Evolutionary conservation across 2,888 invertebrate species (phyloP).

Genomic region (Diaperis boleti): DNA sequence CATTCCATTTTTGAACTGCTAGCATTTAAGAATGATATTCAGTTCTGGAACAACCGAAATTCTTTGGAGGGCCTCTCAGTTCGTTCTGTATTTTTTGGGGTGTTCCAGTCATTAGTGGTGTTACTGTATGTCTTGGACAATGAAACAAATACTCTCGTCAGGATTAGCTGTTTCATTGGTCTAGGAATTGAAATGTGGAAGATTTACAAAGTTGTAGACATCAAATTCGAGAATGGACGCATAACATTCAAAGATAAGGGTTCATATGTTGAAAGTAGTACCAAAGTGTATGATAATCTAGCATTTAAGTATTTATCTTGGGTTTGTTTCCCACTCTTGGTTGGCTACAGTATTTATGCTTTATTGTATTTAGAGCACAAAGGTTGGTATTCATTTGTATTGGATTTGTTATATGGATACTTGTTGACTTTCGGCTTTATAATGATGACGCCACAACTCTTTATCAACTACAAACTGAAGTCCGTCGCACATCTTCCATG

Average conservation of each 20-base stretch:
- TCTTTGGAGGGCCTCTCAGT: slow-evolving; percentile 98
- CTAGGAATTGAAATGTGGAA: slow-evolving; percentile 99
- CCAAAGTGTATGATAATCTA: slow-evolving; percentile 92
- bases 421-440: slow-evolving; percentile 98
- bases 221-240: slow-evolving; percentile 84
- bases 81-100: slow-evolving; percentile 97
- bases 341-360: slow-evolving; percentile 95
- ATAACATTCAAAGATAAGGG: slow-evolving; percentile 92
- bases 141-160: slow-evolving; percentile 96
- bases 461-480: slow-evolving; percentile 99
- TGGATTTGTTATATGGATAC: slow-evolving; percentile 98
- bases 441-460: slow-evolving; percentile 99
- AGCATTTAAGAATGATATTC: slow-evolving; percentile 99
- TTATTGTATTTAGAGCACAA: slow-evolving; percentile 96
- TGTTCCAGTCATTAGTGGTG: slow-evolving; percentile 96
- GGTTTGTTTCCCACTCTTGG: slow-evolving; percentile 93
- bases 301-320: slow-evolving; percentile 98
- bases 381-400: slow-evolving; percentile 98
- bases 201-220: slow-evolving; percentile 95
- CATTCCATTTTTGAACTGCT: slow-evolving; percentile 98
- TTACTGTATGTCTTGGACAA: slow-evolving; percentile 97
- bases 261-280: slow-evolving; percentile 94
- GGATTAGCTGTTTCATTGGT: slow-evolving; percentile 94
- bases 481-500: slow-evolving; percentile 99
- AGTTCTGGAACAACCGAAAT: slow-evolving; percentile 99